Base-by-base conservation (phyloP, 2,888 invertebrate species). In the Folsomia candida region DNA sequence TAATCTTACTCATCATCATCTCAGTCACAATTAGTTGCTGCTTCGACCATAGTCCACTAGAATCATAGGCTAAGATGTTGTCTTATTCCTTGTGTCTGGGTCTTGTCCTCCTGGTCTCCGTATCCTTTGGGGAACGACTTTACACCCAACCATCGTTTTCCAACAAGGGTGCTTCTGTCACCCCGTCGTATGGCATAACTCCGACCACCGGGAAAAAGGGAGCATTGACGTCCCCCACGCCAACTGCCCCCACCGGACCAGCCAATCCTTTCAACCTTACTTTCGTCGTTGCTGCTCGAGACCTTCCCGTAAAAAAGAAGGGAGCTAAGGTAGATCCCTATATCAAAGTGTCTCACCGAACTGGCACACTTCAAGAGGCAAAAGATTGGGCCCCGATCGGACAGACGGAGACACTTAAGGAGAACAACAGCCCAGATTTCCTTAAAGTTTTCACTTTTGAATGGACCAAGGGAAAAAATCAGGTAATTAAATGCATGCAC, bases 381-480 rank as follows among this genome's bases (percentile, higher is more conserved):
- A 29, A 65, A 2, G 73, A 73, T 51, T 73, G 73, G 73, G 68
- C 67, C 26, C 60, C 51, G 22, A 69, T 73, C 24, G 71, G 71
- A 9, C 65, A 68, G 57, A 69, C 73, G 24, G 73, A 73, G 27
- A 28, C 29, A 0, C 2, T 69, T 28, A 69, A 67, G 22, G 74
- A 74, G 28, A 69, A 71, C 28, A 57, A 60, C 18, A 74, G 60
- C 20, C 74, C 74, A 2, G 61, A 71, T 18, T 74, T 69, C 26
- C 66, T 70, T 27, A 75, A 75, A n/a, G 75, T 75, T 9, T 75
- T 71, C 57, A 71, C 68, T 29, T 73, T 73, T 51, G 62, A 71
- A 2, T 73, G 75, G 75, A 73, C 68, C 14, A 75, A 69, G 62
- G 75, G 73, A 60, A 71, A 65, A 27, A 51, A 61, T 18, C 75